These are phyloP conservation scores for Strigamia crassipes DNA, from an alignment of 2,888 invertebrate species.

Conservation along the genomic window DNA sequence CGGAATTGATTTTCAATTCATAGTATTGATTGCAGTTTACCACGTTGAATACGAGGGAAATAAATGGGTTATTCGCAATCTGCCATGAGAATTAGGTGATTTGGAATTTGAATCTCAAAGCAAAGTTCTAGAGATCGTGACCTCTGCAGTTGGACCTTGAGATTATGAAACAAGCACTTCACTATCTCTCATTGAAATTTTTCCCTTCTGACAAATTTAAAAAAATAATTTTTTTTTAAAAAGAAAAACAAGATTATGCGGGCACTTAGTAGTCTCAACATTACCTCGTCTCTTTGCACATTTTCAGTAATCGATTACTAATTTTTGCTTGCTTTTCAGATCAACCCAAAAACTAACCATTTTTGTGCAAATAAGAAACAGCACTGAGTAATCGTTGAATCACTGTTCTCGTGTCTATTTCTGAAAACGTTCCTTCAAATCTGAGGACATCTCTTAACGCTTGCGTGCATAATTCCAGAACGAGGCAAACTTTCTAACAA, in stretches of 20 bases:
- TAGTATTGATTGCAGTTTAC: slow-evolving; percentile 7
- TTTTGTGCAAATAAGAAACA: slow-evolving; percentile 46
- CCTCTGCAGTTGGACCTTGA: not conserved
- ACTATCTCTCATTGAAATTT: not conserved
- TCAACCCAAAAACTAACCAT: slow-evolving; percentile 19
- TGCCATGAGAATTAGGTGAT: not conserved
- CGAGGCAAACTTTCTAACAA: slow-evolving; percentile 62
- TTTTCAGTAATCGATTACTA: too few species aligned
- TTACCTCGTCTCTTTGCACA: too few species aligned
- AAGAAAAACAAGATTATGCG: too few species aligned
- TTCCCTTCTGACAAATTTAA: too few species aligned
- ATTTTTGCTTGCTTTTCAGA: not conserved
- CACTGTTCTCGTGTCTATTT: slow-evolving; percentile 33
- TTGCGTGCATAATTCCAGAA: slow-evolving; percentile 64
- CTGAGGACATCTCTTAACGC: slow-evolving; percentile 61
- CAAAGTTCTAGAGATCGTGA: not conserved
- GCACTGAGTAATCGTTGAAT: slow-evolving; percentile 44
- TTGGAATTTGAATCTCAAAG: not conserved
- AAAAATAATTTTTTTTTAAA: too few species aligned
- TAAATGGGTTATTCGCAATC: not conserved
- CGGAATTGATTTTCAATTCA: not conserved
- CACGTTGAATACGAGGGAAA: not conserved
- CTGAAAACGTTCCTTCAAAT: slow-evolving; percentile 46
- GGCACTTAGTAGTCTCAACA: too few species aligned
- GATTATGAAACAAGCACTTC: not conserved